Percentiles rank a stretch among this genome's conserved stretches.
Conservation (phyloP, 2,888 invertebrate genomes). For the Disparrhopalites patrizii region DNA sequence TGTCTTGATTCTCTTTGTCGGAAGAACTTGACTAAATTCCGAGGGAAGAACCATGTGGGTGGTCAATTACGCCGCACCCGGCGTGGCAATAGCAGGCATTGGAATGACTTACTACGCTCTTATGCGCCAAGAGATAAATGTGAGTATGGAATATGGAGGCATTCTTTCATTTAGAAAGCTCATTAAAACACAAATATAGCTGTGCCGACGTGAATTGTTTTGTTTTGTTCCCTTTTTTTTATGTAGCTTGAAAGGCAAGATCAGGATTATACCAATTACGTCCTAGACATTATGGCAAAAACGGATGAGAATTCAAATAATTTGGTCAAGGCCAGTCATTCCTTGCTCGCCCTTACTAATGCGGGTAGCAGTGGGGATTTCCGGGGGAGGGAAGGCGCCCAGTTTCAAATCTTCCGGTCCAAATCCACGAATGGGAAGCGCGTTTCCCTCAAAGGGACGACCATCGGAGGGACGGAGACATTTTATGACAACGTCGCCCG, state of each 20-base stretch:
- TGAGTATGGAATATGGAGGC: neutral
- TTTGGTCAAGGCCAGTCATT: neutral
- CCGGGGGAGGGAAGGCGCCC: no score
- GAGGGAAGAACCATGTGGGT: constrained; percentile 17
- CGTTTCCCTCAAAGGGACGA: neutral
- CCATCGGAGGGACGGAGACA: neutral
- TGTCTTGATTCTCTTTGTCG: no score
- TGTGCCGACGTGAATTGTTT: no score
- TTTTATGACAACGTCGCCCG: neutral
- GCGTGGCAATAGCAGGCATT: constrained; percentile 34
- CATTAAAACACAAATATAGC: no score
- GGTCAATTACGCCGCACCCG: constrained; percentile 31
- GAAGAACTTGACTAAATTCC: no score
- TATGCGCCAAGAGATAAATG: constrained; percentile 7
- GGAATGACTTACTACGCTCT: constrained; percentile 36
- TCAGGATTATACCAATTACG: constrained; percentile 1
- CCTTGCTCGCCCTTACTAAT: neutral
- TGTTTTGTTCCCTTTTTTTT: no score
- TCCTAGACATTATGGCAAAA: constrained; percentile 5
- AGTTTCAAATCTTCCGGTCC: neutral
- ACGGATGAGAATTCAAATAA: neutral
- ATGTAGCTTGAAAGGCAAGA: constrained; percentile 9
- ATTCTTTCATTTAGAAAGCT: neutral
- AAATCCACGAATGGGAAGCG: neutral
- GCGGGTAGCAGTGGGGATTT: no score